Evolutionary conservation across 2,797 vertebrate genomes (phyloP), one percentile per base, ranked within the genome.

Genomic region (Dallia pectoralis): DNA sequence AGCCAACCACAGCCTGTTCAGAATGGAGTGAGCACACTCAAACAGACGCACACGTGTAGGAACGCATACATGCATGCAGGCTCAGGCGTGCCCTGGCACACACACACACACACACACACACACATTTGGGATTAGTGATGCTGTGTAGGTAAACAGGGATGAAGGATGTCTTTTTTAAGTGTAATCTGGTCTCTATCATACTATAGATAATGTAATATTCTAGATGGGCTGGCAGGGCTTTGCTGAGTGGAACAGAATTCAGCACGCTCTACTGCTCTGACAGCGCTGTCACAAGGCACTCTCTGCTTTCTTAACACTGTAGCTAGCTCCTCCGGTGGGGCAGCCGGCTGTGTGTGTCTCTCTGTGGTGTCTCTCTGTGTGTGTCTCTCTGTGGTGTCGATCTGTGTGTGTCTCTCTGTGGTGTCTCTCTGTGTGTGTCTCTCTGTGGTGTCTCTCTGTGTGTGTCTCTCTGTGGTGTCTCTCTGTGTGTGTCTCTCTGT

Each of bases 91-190:
- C 33, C 40, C 33, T 22, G 19, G 22, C 33, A 66, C 19, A 40
- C 33, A n/a, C 9, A 40, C 33, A 40, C 29, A 40, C 32, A 51
- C 68, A 70, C 68, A 70, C 67, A 49, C 27, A 68, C 25, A 68
- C 44, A 19, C 67, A 49, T 25, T 16, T 16, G 33, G 33, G 33
- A 66, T 66, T 66, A 66, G 64, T 4, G 33, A 44, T 32, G 64
- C 19, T 22, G 32, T 40, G 33, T 22, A 36, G 18, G 44, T 66
- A 25, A 40, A 66, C 32, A 22, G 7, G 32, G 32, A 66, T 66
- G 64, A 3, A 33, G 64, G 64, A 66, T 66, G 2, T 56, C 25
- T 25, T 11, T 22, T 11, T 22, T 18, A 48, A 30, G 74, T 7
- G 8, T 22, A 33, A 53, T 61, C 49, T 14, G 4, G 32, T 59